phyloP scores from a whole-genome alignment of 2,888 invertebrate species.

The Stomorhina lunata region DNA sequence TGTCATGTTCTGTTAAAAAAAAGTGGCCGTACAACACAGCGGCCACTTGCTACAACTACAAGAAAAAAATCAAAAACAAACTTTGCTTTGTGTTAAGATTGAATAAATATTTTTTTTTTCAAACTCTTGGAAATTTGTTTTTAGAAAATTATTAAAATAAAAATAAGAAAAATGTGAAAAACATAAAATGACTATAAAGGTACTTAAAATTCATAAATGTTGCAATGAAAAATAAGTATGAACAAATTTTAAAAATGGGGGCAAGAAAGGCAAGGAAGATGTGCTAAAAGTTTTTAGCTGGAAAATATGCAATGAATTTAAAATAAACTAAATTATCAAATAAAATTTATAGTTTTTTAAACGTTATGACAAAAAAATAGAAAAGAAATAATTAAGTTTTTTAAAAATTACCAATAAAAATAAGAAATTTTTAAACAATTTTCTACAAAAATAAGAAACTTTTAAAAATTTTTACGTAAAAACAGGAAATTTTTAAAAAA shows the following conservation, averaged over 20 bases:
- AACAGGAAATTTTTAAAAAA: no score
- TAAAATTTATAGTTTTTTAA: no score
- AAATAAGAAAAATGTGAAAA: neutral
- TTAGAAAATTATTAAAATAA: neutral
- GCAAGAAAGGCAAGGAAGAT: neutral
- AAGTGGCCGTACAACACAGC: neutral
- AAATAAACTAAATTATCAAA: no score
- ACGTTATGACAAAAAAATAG: no score
- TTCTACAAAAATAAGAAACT: no score
- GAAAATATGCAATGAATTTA: neutral
- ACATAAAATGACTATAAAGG: conserved; percentile 20
- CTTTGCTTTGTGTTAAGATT: neutral
- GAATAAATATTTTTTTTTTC: neutral
- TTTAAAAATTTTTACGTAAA: no score
- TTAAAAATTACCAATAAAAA: no score
- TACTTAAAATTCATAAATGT: conserved; percentile 42
- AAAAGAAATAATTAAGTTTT: no score
- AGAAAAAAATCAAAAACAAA: conserved; percentile 16
- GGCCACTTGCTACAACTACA: no score
- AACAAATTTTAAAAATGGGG: neutral
- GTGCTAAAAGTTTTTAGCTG: neutral
- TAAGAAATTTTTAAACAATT: no score
- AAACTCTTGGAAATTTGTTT: no score
- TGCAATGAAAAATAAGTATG: conserved; percentile 23
- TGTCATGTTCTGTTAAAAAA: neutral